Evolutionary conservation across 92 coral and sea anemone genomes (phyloP).

Genomic region (Parazoanthus atlanticus): DNA sequence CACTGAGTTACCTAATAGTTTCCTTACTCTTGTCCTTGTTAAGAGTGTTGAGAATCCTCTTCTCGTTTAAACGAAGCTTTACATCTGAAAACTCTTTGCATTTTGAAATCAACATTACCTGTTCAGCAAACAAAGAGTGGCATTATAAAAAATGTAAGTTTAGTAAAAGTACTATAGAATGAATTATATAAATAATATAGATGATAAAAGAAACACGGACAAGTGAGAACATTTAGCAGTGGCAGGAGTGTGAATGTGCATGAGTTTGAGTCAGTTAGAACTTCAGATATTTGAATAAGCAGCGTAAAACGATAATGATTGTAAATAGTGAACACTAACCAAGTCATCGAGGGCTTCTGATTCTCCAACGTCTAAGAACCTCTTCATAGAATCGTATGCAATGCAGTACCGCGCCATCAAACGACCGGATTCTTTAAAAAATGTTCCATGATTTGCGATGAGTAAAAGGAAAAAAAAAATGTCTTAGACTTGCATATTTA

Average conservation of each 20-base stretch:
- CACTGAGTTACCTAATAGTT: slow-evolving; percentile 85
- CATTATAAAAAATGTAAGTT: background rate
- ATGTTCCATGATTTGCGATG: background rate
- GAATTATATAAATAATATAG: too few relatives aligned
- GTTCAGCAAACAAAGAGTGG: background rate
- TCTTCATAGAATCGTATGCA: slow-evolving; percentile 92
- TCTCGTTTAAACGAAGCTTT: slow-evolving; percentile 87
- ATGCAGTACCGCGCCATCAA: slow-evolving; percentile 98
- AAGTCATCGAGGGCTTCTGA: slow-evolving; percentile 79
- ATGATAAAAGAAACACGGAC: too few relatives aligned
- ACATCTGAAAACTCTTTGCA: slow-evolving; percentile 94
- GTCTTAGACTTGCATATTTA: background rate
- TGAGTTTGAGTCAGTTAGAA: too few relatives aligned
- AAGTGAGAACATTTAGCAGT: too few relatives aligned
- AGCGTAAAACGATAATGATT: background rate
- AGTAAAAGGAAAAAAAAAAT: background rate
- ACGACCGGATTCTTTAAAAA: slow-evolving; percentile 77
- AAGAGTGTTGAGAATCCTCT: slow-evolving; percentile 79
- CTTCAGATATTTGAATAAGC: background rate
- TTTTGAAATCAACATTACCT: slow-evolving; percentile 89
- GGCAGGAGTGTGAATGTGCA: too few relatives aligned
- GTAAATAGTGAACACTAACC: slow-evolving; percentile 52
- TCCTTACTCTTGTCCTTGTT: slow-evolving; percentile 92
- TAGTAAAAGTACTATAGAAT: background rate
- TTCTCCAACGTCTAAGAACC: slow-evolving; percentile 77